phyloP scores from a whole-genome alignment of 1,140 invertebrate species.

The Planococcus citri region DNA sequence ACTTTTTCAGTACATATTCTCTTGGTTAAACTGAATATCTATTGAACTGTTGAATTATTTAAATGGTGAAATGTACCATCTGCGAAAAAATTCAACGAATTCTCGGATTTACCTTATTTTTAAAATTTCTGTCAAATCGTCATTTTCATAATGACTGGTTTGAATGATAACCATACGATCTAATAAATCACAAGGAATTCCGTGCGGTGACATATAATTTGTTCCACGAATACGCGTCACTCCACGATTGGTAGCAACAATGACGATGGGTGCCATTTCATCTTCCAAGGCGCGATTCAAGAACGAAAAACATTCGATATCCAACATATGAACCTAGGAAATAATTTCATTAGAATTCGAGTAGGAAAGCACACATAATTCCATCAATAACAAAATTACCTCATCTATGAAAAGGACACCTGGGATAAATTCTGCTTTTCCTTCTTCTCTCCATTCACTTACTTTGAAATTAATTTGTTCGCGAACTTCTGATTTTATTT shows the following conservation, averaged over 20 bases:
- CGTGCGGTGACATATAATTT: constrained; percentile 85
- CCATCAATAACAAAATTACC: too few relatives aligned
- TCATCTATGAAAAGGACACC: constrained; percentile 89
- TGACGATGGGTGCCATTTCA: constrained; percentile 92
- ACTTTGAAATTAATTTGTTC: constrained; percentile 99
- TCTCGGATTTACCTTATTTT: constrained; percentile 65
- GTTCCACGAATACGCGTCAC: constrained; percentile 90
- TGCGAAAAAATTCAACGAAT: not conserved
- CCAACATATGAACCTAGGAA: constrained; percentile 86
- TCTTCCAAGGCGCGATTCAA: constrained; percentile 91
- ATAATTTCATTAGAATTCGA: not conserved
- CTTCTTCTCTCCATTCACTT: constrained; percentile 96
- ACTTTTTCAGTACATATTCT: too few relatives aligned
- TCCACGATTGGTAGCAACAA: constrained; percentile 98
- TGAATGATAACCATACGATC: constrained; percentile 92
- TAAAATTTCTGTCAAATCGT: constrained; percentile 83
- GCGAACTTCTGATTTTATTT: constrained; percentile 94
- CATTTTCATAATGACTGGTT: constrained; percentile 75
- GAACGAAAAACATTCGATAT: constrained; percentile 98
- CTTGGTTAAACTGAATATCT: too few relatives aligned
- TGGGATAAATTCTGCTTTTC: constrained; percentile 96
- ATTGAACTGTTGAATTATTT: too few relatives aligned
- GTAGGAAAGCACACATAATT: not conserved
- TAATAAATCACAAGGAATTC: constrained; percentile 89
- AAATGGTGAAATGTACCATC: constrained; percentile 1